Conservation (phyloP, 2,113 vertebrate genomes). For the Paradoxurus hermaphroditus region DNA sequence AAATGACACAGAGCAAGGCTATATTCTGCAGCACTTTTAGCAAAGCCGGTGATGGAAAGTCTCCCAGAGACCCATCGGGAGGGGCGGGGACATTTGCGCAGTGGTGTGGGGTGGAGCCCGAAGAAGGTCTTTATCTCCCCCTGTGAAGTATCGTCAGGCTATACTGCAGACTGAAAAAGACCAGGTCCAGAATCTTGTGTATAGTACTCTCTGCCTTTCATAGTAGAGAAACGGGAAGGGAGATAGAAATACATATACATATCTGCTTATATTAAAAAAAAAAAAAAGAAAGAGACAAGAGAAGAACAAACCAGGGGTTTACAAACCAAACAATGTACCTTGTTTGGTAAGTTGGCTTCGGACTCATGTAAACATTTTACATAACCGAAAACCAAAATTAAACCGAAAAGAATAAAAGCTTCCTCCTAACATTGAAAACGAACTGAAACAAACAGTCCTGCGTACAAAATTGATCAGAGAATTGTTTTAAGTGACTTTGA, state of each 20-base stretch:
- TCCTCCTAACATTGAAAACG: constrained; percentile 31
- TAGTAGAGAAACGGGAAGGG: background rate
- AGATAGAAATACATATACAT: background rate
- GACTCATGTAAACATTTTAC: constrained; percentile 58
- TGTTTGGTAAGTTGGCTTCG: constrained; percentile 36
- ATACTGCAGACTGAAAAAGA: background rate
- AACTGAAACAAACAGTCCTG: constrained; percentile 18
- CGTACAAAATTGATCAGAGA: constrained; percentile 39
- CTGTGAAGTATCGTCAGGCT: background rate
- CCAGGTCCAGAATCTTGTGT: background rate
- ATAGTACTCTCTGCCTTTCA: background rate
- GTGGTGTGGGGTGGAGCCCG: fast-evolving
- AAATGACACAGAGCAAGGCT: background rate
- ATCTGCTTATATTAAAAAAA: background rate
- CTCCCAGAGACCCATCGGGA: background rate
- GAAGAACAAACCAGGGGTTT: constrained; percentile 2
- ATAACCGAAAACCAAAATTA: constrained; percentile 47
- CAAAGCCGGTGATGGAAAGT: background rate
- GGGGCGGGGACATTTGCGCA: background rate
- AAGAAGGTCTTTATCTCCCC: background rate
- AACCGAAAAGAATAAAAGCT: constrained; percentile 51
- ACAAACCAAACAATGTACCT: constrained; percentile 25
- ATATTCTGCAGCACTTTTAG: background rate
- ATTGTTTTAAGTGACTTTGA: constrained; percentile 40
- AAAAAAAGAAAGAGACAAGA: constrained; percentile 23